Conservation (phyloP, 2,113 vertebrate genomes). For the Chamaea fasciata region DNA sequence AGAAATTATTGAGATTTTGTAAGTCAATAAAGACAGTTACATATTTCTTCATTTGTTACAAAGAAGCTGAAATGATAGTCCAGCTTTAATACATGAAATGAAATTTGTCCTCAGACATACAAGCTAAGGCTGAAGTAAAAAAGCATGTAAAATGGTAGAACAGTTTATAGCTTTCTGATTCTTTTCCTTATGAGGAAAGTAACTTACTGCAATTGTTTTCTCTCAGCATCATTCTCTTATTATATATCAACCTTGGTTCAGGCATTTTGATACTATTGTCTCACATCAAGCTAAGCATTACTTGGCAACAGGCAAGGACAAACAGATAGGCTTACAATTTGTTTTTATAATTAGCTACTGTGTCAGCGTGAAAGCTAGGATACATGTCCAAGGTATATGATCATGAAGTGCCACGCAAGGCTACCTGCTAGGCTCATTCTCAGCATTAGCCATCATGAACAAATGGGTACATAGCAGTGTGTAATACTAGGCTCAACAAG, state of each 20-base stretch:
- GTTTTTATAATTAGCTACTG: conserved; percentile 75
- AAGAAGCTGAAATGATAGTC: background rate
- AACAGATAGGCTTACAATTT: conserved; percentile 72
- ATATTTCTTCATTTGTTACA: background rate
- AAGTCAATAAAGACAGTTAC: background rate
- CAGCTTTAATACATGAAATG: background rate
- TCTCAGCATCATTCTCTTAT: conserved; percentile 6
- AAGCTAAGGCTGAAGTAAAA: background rate
- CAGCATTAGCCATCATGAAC: background rate
- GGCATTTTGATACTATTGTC: conserved; percentile 31
- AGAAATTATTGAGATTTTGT: background rate
- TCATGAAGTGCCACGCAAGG: conserved; percentile 1
- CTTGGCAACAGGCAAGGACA: conserved; percentile 68
- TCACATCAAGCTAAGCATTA: conserved; percentile 13
- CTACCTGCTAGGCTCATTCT: conserved; percentile 64
- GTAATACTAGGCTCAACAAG: background rate
- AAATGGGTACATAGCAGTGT: conserved; percentile 3
- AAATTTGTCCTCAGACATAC: background rate
- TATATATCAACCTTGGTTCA: conserved; percentile 3
- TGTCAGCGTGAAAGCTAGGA: conserved; percentile 66
- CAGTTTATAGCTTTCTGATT: background rate
- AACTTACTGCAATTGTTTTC: background rate
- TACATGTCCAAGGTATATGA: conserved; percentile 34
- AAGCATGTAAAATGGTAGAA: background rate
- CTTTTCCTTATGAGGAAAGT: background rate